Conservation (phyloP, 2,113 vertebrate species). For the Aythya baeri region DNA sequence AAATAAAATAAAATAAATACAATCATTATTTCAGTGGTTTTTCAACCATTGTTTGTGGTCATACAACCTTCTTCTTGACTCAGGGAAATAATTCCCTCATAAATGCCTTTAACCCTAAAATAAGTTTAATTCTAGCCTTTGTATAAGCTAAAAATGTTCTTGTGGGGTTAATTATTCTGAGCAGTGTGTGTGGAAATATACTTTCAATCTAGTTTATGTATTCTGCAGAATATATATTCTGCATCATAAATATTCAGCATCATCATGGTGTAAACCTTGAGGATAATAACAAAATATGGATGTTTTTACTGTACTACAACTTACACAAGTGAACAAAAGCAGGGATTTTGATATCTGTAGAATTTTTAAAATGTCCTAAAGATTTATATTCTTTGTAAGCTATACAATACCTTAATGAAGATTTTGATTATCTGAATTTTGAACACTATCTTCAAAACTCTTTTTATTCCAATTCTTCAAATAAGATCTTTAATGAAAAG, state of each 20-base stretch:
- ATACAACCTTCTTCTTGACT: neutral
- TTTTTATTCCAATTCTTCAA: neutral
- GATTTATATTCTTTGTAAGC: neutral
- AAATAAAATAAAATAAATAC: neutral
- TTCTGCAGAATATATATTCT: neutral
- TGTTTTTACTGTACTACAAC: neutral
- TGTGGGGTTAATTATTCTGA: neutral
- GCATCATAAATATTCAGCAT: neutral
- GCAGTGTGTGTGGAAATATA: neutral
- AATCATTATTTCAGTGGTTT: neutral
- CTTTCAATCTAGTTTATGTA: neutral
- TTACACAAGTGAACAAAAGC: neutral
- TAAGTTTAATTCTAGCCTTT: neutral
- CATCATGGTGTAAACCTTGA: neutral
- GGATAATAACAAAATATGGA: neutral
- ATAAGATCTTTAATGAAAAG: neutral
- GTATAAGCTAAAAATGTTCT: neutral
- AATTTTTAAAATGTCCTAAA: neutral
- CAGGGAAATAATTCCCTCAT: neutral
- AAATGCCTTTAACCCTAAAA: neutral
- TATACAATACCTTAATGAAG: neutral
- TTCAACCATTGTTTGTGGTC: neutral
- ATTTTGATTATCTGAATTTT: neutral
- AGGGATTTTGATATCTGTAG: neutral
- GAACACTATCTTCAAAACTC: neutral